Evolutionary conservation across 1,140 invertebrate genomes (phyloP), one percentile per base, ranked within the genome.

Genomic region (Nasonia giraulti): DNA sequence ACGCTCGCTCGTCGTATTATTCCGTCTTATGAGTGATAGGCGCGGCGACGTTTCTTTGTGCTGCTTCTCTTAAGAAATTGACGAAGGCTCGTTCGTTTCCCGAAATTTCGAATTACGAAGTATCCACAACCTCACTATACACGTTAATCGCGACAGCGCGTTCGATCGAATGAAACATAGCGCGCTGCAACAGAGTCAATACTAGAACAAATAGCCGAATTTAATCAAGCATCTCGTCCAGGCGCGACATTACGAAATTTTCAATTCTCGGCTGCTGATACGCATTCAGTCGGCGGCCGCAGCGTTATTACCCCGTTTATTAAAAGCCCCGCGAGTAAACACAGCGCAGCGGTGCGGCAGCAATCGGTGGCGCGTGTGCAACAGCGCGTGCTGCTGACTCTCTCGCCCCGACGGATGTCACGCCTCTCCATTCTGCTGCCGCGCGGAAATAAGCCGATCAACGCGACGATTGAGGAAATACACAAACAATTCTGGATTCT

Each of bases 1-100:
- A 37, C 44, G n/a, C 11, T 76, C 27, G 27, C 66, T 80, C 78
- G 14, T 86, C 86, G 33, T 75, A 73, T 33, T 55, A 80, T n/a
- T 11, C 55, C 10, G 73, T 40, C 40, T 40, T 27, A 27, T 40
- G 33, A 33, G 33, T 37, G 33, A 37, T 37, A 37, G 3, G 33
- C 33, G 33, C 5, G 33, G 40, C 40, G 8, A 44, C 40, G 40
- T 44, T 7, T n/a, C 78, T 80, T 37, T 44, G 55, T 75, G 7
- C 27, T 8, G 23, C 31, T 23, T 11, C 40, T 20, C 20, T 44
- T 44, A 44, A 44, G 7, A 44, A 44, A 44, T 47, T 47, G 10
- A 47, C 10, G 27, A 47, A 11, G 23, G 33, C 31, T 47, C 40
- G 40, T 27, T 27, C 10, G 8, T 11, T 75, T 17, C 47, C 47